Conservation (phyloP, 2,797 vertebrate genomes). For the Protonibea diacanthus region DNA sequence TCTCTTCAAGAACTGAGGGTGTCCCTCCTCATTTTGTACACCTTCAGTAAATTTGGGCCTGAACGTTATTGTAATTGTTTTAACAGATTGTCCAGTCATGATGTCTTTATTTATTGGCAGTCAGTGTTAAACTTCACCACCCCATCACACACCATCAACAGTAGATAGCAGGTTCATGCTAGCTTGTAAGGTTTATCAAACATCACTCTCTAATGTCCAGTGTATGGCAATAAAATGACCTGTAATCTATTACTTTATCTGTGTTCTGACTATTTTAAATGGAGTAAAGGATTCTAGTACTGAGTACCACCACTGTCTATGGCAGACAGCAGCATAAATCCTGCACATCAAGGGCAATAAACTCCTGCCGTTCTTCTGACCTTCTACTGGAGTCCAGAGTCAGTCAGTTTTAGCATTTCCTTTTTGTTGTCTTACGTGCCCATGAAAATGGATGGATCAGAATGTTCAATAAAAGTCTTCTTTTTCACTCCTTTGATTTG, state of each 20-base stretch:
- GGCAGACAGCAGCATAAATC: not conserved
- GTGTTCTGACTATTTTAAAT: not conserved
- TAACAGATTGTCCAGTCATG: not conserved
- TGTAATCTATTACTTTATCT: not conserved
- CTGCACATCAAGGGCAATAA: too few species aligned
- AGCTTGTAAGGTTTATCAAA: not conserved
- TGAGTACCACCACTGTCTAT: not conserved
- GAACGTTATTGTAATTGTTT: not conserved
- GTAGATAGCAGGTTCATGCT: not conserved
- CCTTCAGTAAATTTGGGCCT: not conserved
- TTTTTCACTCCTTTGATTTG: too few species aligned
- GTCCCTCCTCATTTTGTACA: not conserved
- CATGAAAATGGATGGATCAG: too few species aligned
- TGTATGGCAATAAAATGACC: slow-evolving; percentile 25
- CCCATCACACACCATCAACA: not conserved
- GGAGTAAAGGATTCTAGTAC: not conserved
- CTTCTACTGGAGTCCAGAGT: not conserved
- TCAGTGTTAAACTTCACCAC: not conserved
- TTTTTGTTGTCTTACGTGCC: too few species aligned
- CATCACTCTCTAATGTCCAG: not conserved
- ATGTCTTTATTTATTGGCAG: slow-evolving; percentile 32
- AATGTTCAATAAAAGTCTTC: too few species aligned
- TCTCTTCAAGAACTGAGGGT: not conserved
- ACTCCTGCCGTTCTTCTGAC: not conserved
- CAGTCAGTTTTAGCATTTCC: not conserved